Evolutionary conservation across 1,140 invertebrate species (phyloP).

Genomic region (Zaprionus lachaisei): DNA sequence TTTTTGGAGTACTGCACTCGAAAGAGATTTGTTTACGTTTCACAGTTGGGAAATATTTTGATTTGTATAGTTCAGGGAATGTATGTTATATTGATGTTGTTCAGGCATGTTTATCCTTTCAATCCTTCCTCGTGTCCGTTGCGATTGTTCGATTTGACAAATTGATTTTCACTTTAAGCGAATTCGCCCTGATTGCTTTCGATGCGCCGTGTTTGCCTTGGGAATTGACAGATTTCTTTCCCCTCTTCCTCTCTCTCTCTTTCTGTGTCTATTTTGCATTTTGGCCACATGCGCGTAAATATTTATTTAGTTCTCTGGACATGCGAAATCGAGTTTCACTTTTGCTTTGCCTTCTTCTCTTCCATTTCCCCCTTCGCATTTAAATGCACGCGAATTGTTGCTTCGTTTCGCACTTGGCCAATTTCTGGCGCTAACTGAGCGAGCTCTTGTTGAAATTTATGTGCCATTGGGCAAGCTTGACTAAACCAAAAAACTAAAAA

Average conservation of each 20-base stretch:
- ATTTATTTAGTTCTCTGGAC: slow-evolving; percentile 76
- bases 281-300: slow-evolving; percentile 77
- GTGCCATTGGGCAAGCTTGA: slow-evolving; percentile 60
- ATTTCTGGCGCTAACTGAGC: slow-evolving; percentile 16
- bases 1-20: slow-evolving; percentile 45
- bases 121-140: slow-evolving; percentile 75
- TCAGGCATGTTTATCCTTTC: slow-evolving; percentile 11
- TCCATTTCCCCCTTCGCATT: slow-evolving; percentile 50
- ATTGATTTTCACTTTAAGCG: slow-evolving; percentile 77
- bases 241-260: not conserved
- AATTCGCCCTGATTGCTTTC: slow-evolving; percentile 71
- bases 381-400: slow-evolving; percentile 77
- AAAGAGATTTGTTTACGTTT: slow-evolving; percentile 73
- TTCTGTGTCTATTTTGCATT: slow-evolving; percentile 65
- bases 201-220: slow-evolving; percentile 72
- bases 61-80: slow-evolving; percentile 56
- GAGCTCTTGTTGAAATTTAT: slow-evolving; percentile 72
- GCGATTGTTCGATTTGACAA: slow-evolving; percentile 82
- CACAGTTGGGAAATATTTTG: slow-evolving; percentile 73
- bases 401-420: slow-evolving; percentile 39
- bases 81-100: not conserved
- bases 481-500: slow-evolving; percentile 47
- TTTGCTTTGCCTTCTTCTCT: not conserved
- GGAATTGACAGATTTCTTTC: slow-evolving; percentile 59
- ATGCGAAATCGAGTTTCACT: slow-evolving; percentile 50